Conservation (phyloP, 92 coral and sea anemone species). For the Parazoanthus atlanticus region DNA sequence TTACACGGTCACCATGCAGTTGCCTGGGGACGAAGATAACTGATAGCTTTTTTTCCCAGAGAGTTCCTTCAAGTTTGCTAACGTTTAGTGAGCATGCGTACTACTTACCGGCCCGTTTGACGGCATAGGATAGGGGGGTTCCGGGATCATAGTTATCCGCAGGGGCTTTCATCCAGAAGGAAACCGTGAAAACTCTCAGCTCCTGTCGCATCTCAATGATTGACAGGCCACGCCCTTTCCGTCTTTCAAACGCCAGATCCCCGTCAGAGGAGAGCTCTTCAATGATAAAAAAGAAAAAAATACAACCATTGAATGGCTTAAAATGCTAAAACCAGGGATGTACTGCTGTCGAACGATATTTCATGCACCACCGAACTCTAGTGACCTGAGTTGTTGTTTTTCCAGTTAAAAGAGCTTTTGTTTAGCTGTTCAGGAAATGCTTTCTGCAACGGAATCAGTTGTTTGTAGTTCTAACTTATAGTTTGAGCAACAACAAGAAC, state of each 20-base stretch:
- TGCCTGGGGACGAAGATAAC: neutral
- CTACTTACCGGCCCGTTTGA: conserved; percentile 69
- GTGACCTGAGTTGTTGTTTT: neutral
- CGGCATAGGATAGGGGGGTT: conserved; percentile 94
- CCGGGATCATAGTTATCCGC: conserved; percentile 75
- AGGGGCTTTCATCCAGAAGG: conserved; percentile 94
- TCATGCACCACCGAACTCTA: neutral
- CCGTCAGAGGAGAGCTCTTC: conserved; percentile 73
- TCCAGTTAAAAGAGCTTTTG: neutral
- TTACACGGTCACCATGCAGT: neutral
- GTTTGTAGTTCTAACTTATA: no score
- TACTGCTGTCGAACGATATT: neutral
- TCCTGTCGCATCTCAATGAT: conserved; percentile 78
- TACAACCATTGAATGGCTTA: neutral
- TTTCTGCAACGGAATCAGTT: no score
- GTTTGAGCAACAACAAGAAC: no score
- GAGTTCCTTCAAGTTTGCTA: neutral
- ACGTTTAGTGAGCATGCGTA: neutral
- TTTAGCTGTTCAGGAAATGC: neutral
- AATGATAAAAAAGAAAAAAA: neutral
- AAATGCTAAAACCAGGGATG: neutral
- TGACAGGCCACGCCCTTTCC: conserved; percentile 75
- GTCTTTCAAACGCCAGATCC: conserved; percentile 76
- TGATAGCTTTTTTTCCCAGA: neutral
- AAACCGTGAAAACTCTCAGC: conserved; percentile 80